Evolutionary conservation across 1,140 invertebrate species (phyloP), one percentile per base, ranked within the genome.

Genomic region (Nylanderia fulva): DNA sequence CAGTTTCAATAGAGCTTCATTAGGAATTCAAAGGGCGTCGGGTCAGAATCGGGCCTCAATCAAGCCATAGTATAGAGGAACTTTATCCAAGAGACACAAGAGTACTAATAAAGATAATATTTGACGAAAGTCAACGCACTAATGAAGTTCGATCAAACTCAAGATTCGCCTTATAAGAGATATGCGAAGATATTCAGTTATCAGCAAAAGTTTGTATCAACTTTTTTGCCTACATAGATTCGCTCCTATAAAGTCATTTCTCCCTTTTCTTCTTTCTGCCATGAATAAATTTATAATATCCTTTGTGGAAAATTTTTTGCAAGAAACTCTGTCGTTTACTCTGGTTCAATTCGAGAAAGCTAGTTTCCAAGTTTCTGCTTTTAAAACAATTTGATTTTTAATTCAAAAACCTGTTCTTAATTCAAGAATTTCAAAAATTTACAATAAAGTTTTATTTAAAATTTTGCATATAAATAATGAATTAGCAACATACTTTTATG

Each of bases 41-140:
- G 61, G 29, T 54, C 33, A 45, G 29, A 79, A 54, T 66, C 61
- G 13, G 29, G 45, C 66, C 75, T 64, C 42, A 79, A 79, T 79
- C 75, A 79, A 66, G 42, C 45, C 1, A 15, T 48, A 18, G 42
- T 63, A 64, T n/a, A 64, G 60, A 52, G 64, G 58, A 77, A 77
- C 75, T 66, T 45, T 6, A 2, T 33, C 21, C 18, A 79, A 66
- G 60, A 52, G 42, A 79, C 75, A 66, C 75, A 79, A 79, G 60
- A 66, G 75, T 52, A 39, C 29, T 79, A 66, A 79, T 79, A 79
- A 76, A 79, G 61, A 79, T 66, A 79, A 79, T 79, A 79, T 79
- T 79, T 79, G 75, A 45, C 60, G n/a, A 36, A 27, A 48, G 75
- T 77, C 42, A 64, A 36, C 60, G 75, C 60, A 27, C 75, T 79